These are phyloP conservation scores for Castor canadensis DNA, from an alignment of 2,113 vertebrate species.

Conservation along the genomic window DNA sequence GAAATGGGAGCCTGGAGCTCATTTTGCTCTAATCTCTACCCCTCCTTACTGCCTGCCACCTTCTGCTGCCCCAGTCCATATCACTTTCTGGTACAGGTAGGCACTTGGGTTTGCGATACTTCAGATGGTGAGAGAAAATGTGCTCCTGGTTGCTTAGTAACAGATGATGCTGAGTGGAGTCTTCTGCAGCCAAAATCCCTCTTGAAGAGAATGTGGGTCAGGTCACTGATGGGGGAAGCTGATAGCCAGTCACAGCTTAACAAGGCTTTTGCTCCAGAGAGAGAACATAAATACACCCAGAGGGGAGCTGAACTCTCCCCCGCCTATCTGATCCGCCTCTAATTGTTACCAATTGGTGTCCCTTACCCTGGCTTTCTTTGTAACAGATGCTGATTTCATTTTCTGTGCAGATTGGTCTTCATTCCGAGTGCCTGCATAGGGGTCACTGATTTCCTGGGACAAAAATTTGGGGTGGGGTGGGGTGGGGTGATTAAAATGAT, in stretches of 20 bases:
- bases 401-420: not conserved
- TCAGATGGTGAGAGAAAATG: not conserved
- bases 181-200: not conserved
- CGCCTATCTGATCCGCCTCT: constrained; percentile 48
- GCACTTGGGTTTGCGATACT: not conserved
- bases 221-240: constrained; percentile 58
- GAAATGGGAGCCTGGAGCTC: not conserved
- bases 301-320: constrained; percentile 69
- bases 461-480: not conserved
- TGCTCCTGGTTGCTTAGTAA: not conserved
- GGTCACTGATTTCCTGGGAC: constrained; percentile 38
- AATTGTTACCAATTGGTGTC: constrained; percentile 75
- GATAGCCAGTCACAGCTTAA: constrained; percentile 53
- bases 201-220: not conserved
- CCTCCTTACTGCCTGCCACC: not conserved
- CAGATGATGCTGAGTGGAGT: not conserved
- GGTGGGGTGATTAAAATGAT: constrained; percentile 51
- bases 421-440: not conserved
- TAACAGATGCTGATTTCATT: not conserved
- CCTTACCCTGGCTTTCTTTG: constrained; percentile 67
- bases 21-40: not conserved
- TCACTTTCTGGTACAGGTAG: rapidly evolving
- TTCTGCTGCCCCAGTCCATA: rapidly evolving
- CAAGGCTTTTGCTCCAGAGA: not conserved
- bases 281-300: constrained; percentile 62